Evolutionary conservation across 1,140 invertebrate species (phyloP).

Genomic region (Drosophila tropicalis): DNA sequence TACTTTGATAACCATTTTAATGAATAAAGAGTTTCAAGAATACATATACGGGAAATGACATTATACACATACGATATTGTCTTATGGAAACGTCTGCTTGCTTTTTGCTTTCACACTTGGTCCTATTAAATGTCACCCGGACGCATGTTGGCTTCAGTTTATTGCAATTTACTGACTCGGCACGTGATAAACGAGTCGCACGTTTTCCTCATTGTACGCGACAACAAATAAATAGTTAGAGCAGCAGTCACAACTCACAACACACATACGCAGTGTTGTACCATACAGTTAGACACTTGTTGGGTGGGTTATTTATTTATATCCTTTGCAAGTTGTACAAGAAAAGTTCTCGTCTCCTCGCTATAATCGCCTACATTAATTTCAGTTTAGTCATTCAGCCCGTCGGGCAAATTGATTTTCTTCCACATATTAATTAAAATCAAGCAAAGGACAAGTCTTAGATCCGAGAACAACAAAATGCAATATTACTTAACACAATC

Average conservation of each 20-base stretch:
- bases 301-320: constrained; percentile 49
- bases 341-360: constrained; percentile 22
- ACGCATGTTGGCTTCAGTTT: constrained; percentile 43
- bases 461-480: constrained; percentile 34
- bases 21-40: constrained; percentile 8
- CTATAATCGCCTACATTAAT: constrained; percentile 51
- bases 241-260: constrained; percentile 32
- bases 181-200: constrained; percentile 70
- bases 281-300: constrained; percentile 22
- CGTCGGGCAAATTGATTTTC: constrained; percentile 55
- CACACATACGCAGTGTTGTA: constrained; percentile 53
- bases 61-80: background rate
- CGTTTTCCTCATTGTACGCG: constrained; percentile 62
- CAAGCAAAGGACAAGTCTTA: constrained; percentile 11
- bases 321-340: constrained; percentile 20
- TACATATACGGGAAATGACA: background rate
- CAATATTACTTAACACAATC: constrained; percentile 31
- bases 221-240: constrained; percentile 18
- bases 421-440: constrained; percentile 51
- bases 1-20: background rate
- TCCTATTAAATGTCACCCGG: constrained; percentile 50
- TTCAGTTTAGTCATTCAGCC: constrained; percentile 26
- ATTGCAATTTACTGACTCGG: constrained; percentile 72
- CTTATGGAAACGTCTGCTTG: constrained; percentile 4
- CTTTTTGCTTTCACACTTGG: constrained; percentile 43